phyloP scores from a whole-genome alignment of 2,113 vertebrate genomes.

The Aspiorhynchus laticeps region DNA sequence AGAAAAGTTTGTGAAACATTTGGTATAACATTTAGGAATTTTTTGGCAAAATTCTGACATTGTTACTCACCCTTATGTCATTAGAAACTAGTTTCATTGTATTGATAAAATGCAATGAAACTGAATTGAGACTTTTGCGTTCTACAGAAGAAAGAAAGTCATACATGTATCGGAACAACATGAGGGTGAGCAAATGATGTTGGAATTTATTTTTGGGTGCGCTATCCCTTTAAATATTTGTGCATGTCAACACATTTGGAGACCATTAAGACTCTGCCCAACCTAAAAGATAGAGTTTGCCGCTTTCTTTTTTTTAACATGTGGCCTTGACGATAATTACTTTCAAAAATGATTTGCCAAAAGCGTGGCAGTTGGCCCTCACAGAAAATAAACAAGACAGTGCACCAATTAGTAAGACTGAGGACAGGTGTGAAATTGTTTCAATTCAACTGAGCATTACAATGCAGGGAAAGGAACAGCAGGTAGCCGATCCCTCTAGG shows the following conservation, averaged over 20 bases:
- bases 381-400: constrained; percentile 39
- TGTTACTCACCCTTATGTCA: not conserved
- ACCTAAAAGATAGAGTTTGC: not conserved
- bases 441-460: constrained; percentile 50
- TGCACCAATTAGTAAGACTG: constrained; percentile 45
- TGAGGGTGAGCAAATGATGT: not conserved
- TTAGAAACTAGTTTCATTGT: not conserved
- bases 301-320: not conserved
- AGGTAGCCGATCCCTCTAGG: constrained; percentile 45
- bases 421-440: constrained; percentile 49
- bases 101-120: not conserved
- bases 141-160: not conserved
- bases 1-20: constrained; percentile 4
- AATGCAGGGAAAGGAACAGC: constrained; percentile 48
- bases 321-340: constrained; percentile 44
- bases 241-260: constrained; percentile 1
- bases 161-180: not conserved
- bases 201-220: constrained; percentile 4
- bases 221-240: not conserved
- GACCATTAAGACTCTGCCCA: constrained; percentile 2
- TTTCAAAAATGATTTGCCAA: constrained; percentile 43
- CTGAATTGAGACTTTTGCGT: not conserved
- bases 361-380: constrained; percentile 44
- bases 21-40: not conserved
- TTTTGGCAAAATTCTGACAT: not conserved